Evolutionary conservation across 2,888 invertebrate genomes (phyloP).

Genomic region (Leptinotarsa peninsularis): DNA sequence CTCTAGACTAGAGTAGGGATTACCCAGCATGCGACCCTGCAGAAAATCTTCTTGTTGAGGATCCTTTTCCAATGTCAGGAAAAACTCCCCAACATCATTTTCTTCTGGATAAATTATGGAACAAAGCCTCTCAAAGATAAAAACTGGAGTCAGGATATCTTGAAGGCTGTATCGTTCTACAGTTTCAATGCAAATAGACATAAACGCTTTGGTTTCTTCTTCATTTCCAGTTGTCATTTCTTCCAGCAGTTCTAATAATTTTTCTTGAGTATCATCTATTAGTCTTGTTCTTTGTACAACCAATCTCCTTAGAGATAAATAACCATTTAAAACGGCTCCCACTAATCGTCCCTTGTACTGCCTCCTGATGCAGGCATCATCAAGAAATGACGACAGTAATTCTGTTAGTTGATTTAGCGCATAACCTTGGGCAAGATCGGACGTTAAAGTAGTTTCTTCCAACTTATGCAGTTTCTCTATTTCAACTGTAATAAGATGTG

Average conservation of each 20-base stretch:
- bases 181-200: conserved; percentile 96
- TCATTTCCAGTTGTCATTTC: conserved; percentile 91
- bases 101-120: conserved; percentile 98
- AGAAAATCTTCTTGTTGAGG: conserved; percentile 99
- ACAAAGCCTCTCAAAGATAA: conserved; percentile 96
- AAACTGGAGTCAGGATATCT: conserved; percentile 96
- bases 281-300: conserved; percentile 95
- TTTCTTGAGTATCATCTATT: conserved; percentile 97
- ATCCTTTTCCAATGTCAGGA: conserved; percentile 96
- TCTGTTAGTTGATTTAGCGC: conserved; percentile 89
- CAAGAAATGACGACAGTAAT: conserved; percentile 87
- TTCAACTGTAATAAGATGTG: conserved; percentile 87
- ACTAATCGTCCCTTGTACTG: conserved; percentile 88
- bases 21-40: conserved; percentile 96
- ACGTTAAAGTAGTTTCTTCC: conserved; percentile 92
- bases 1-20: conserved; percentile 95
- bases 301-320: conserved; percentile 88
- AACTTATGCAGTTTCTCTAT: conserved; percentile 88
- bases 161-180: conserved; percentile 90
- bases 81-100: conserved; percentile 96
- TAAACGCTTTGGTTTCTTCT: conserved; percentile 95
- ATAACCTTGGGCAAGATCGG: conserved; percentile 93
- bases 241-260: conserved; percentile 90
- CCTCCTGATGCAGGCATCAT: conserved; percentile 87
- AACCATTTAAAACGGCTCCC: conserved; percentile 92